phyloP scores from a whole-genome alignment of 1,140 invertebrate genomes.

The Scaptodrosophila lebanonensis region DNA sequence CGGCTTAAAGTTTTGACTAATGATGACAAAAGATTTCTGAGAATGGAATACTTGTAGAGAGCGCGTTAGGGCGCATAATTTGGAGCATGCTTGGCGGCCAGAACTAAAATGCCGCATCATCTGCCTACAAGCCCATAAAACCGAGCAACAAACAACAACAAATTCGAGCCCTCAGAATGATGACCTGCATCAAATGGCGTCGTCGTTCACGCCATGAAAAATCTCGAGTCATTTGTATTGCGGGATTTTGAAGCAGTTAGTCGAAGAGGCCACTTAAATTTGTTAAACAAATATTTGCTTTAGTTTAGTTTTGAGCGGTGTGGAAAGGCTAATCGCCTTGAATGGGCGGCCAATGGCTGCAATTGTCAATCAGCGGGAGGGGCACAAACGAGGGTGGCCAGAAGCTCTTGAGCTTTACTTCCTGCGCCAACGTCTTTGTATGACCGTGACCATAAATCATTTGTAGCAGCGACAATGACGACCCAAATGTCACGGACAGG shows the following conservation, averaged over 20 bases:
- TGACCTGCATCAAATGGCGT: conserved; percentile 8
- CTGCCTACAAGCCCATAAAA: too few species aligned
- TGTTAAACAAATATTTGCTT: conserved; percentile 70
- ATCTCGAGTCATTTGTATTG: conserved; percentile 64
- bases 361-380: conserved; percentile 67
- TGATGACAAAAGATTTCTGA: conserved; percentile 46
- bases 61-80: conserved; percentile 67
- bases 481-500: conserved; percentile 57
- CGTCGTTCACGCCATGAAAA: conserved; percentile 18
- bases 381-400: conserved; percentile 1
- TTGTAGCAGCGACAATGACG: conserved; percentile 47
- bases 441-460: conserved; percentile 62
- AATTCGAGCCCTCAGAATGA: background rate
- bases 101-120: conserved; percentile 47
- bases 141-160: too few species aligned
- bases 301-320: conserved; percentile 33
- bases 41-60: conserved; percentile 19
- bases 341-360: conserved; percentile 18
- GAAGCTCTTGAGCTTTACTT: conserved; percentile 44
- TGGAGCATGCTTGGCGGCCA: conserved; percentile 24
- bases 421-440: too few species aligned
- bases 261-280: conserved; percentile 53
- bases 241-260: conserved; percentile 54
- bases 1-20: conserved; percentile 67
- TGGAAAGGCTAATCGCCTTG: conserved; percentile 1